Percentiles rank a stretch among this genome's conserved stretches.
These are phyloP conservation scores for Plebejus melissa DNA, from an alignment of 2,888 invertebrate genomes.

Conservation along the genomic window DNA sequence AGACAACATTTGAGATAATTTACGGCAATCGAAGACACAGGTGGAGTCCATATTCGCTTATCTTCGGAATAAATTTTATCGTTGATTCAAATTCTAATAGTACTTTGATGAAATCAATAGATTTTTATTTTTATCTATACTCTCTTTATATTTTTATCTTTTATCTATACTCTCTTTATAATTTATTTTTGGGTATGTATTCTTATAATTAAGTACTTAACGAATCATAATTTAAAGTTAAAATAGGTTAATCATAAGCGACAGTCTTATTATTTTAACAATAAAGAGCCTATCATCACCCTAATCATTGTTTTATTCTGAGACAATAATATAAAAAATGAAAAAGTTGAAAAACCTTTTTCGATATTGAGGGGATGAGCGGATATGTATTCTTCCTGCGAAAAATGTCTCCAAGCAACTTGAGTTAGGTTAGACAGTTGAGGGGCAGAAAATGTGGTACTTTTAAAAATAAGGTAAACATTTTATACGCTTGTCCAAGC, in stretches of 20 bases:
- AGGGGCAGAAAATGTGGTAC: slow-evolving; percentile 20
- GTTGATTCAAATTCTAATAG: not conserved
- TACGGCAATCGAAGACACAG: not conserved
- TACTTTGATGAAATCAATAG: not conserved
- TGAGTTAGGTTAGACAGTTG: slow-evolving; percentile 52
- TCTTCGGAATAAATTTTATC: not conserved
- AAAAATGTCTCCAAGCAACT: slow-evolving; percentile 41
- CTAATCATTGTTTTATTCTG: not conserved
- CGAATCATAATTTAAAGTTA: no score
- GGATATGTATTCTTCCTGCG: slow-evolving; percentile 21
- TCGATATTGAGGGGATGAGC: not conserved
- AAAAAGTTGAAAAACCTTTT: slow-evolving; percentile 22
- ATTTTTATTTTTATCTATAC: not conserved
- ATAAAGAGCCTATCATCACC: not conserved
- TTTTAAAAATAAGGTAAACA: slow-evolving; percentile 19
- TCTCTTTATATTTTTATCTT: not conserved
- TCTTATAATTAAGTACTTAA: no score
- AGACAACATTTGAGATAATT: slow-evolving; percentile 1
- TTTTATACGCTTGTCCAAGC: not conserved
- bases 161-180: no score
- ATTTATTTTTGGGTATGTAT: no score
- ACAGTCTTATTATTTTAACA: not conserved
- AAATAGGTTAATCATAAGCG: no score
- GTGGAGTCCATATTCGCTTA: slow-evolving; percentile 11
- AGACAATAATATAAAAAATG: not conserved